These are phyloP conservation scores for Embiotoca jacksoni DNA, from an alignment of 2,113 vertebrate genomes.

Conservation along the genomic window DNA sequence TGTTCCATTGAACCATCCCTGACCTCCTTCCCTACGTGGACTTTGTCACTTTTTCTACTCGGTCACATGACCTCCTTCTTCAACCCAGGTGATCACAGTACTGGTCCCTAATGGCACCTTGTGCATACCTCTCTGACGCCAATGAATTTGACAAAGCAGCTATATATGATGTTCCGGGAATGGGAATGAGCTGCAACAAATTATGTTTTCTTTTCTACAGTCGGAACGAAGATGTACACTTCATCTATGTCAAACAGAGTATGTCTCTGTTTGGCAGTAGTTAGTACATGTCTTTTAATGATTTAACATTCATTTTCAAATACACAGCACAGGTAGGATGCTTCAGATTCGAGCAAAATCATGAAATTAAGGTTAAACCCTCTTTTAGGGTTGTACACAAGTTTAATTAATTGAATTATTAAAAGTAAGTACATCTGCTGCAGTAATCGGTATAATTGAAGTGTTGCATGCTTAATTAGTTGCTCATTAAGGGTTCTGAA, in stretches of 20 bases:
- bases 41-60: no score
- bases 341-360: conserved; percentile 8
- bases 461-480: conserved; percentile 65
- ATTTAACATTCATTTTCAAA: not conserved
- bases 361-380: conserved; percentile 27
- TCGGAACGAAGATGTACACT: conserved; percentile 2
- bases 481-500: conserved; percentile 52
- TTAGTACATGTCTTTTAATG: no score
- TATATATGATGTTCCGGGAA: no score
- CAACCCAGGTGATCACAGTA: no score
- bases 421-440: conserved; percentile 57
- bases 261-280: no score
- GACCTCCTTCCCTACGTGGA: no score
- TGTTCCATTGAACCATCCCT: no score
- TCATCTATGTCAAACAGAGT: no score
- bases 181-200: not conserved
- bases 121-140: no score
- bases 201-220: conserved; percentile 8
- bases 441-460: conserved; percentile 72
- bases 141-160: no score
- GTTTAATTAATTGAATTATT: conserved; percentile 62
- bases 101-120: no score
- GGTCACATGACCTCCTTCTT: no score
- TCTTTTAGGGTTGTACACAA: conserved; percentile 29
- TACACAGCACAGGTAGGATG: not conserved